Evolutionary conservation across 2,888 invertebrate genomes (phyloP).

Genomic region (Metacarcinus magister): DNA sequence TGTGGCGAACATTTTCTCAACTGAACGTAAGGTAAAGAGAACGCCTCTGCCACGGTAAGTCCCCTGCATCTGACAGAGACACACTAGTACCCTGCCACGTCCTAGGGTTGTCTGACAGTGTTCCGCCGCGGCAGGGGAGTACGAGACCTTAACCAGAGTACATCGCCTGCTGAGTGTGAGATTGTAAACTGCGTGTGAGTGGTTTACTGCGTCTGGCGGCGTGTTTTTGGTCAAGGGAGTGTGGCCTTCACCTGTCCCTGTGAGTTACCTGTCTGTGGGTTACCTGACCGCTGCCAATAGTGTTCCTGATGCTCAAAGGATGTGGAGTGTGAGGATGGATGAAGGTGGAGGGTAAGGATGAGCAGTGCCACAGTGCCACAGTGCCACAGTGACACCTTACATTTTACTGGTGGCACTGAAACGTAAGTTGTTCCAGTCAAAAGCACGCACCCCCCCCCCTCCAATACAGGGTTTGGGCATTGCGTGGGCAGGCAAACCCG

Average conservation of each 20-base stretch:
- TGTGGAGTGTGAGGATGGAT: not conserved
- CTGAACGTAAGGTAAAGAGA: not conserved
- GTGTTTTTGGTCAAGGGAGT: not conserved
- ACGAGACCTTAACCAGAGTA: not conserved
- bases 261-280: not conserved
- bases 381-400: not conserved
- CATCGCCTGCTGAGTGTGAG: not conserved
- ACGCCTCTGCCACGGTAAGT: not conserved
- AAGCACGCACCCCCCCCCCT: too few relatives aligned
- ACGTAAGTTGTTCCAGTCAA: not conserved
- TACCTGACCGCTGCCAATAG: not conserved
- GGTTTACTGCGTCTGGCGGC: not conserved
- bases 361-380: not conserved
- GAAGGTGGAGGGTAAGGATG: not conserved
- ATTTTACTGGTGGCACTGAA: not conserved
- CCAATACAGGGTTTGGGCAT: not conserved
- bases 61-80: not conserved
- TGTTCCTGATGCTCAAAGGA: not conserved
- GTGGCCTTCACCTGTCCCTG: not conserved
- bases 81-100: not conserved
- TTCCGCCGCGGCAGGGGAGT: not conserved
- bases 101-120: not conserved
- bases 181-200: not conserved
- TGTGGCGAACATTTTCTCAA: not conserved
- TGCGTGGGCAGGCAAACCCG: slow-evolving; percentile 13